Evolutionary conservation across 2,888 invertebrate species (phyloP), one percentile per base, ranked within the genome.

Genomic region (Pyrocoelia pectoralis): DNA sequence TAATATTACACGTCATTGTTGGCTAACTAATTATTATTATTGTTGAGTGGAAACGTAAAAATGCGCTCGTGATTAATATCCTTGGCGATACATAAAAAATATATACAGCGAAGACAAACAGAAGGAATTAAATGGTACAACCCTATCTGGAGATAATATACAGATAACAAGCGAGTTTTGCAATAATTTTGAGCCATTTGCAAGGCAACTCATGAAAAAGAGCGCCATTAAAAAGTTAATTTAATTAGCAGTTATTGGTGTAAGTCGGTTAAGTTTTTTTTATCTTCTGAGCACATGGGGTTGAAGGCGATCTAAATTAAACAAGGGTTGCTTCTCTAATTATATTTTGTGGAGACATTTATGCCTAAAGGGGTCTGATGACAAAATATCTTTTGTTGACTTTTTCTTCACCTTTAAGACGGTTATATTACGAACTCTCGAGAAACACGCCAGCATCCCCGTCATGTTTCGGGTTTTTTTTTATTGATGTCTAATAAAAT

Each of bases 221-320:
- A 72, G 72, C 70, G 69, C 72, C 77, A 77, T 77, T 77, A 78
- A 79, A 77, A 77, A 76, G 75, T 77, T 77, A 77, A 79, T 79
- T 78, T 77, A 78, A 79, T 79, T 77, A 78, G 74, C 75, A 75
- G 75, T 76, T 78, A 78, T 78, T 77, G 77, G 76, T 77, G 76
- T 77, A 77, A 77, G 76, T 72, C 76, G 74, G 72, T 70, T 69
- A 68, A 69, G 70, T 70, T 71, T 72, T 70, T 73, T 73, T 74
- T 73, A 74, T 73, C 73, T 73, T 64, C 66, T 51, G 70, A 70
- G 71, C 74, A 70, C 71, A 68, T 71, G 72, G 72, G 71, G 68
- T 63, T 58, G 69, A 67, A 68, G 70, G 69, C 70, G 70, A 72
- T 71, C 69, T 69, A 69, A 72, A 72, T 72, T 71, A 72, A 68